phyloP scores from a whole-genome alignment of 2,797 vertebrate species.

The Anguilla megastoma region DNA sequence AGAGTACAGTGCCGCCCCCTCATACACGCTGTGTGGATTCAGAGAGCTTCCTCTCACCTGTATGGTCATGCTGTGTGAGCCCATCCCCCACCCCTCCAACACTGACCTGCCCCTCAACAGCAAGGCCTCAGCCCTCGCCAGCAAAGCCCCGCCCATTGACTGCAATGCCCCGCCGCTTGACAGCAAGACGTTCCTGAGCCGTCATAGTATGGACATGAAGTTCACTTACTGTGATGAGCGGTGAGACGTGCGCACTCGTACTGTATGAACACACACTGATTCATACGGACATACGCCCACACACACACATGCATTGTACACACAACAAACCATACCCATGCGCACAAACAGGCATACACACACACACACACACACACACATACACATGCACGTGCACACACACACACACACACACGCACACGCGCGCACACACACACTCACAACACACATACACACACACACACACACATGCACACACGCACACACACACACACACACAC shows the following conservation, averaged over 20 bases:
- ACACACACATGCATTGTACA: slow-evolving; percentile 13
- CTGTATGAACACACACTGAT: not conserved
- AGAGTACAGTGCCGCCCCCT: slow-evolving; percentile 79
- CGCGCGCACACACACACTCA: not conserved
- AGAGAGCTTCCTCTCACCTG: slow-evolving; percentile 90
- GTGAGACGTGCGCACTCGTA: slow-evolving; percentile 59
- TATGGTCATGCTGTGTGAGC: slow-evolving; percentile 93
- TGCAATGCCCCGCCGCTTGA: slow-evolving; percentile 45
- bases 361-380: not conserved
- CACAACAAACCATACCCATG: too few relatives aligned
- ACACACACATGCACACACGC: not conserved
- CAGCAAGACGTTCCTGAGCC: slow-evolving; percentile 94
- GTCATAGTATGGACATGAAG: slow-evolving; percentile 99
- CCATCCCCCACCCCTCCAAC: slow-evolving; percentile 92
- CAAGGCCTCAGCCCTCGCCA: not conserved
- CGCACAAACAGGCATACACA: not conserved
- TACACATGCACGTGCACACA: too few relatives aligned
- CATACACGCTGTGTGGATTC: slow-evolving; percentile 81
- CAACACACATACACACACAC: not conserved
- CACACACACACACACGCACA: not conserved
- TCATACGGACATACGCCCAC: not conserved
- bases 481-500: not conserved
- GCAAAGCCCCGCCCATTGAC: too few relatives aligned
- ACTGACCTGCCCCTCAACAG: slow-evolving; percentile 89
- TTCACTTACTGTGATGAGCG: slow-evolving; percentile 97